phyloP scores from a whole-genome alignment of 2,888 invertebrate species.

The Brachyptera putata region DNA sequence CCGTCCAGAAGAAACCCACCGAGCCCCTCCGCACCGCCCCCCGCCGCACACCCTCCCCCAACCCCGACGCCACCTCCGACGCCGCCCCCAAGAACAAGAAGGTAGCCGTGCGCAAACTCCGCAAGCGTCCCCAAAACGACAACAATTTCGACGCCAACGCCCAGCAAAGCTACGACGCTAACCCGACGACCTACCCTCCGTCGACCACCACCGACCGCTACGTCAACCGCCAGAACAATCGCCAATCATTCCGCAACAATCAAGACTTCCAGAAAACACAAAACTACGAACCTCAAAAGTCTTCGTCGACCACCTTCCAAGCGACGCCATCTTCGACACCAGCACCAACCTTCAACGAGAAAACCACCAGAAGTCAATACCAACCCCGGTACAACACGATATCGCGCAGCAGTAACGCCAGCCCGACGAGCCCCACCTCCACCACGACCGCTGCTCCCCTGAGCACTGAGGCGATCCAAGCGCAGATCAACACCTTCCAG shows the following conservation, averaged over 20 bases:
- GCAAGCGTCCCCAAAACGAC: slow-evolving; percentile 41
- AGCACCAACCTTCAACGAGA: background rate
- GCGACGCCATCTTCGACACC: background rate
- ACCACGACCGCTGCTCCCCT: slow-evolving; percentile 23
- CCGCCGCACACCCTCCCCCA: slow-evolving; percentile 19
- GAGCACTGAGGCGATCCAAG: slow-evolving; percentile 21
- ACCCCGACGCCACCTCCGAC: slow-evolving; percentile 20
- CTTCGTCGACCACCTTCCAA: too few species aligned
- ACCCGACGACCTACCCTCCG: slow-evolving; percentile 43
- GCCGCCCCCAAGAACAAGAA: slow-evolving; percentile 29
- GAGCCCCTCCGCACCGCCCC: slow-evolving; percentile 24
- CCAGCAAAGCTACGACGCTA: slow-evolving; percentile 46
- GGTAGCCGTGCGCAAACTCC: slow-evolving; percentile 39
- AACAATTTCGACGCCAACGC: slow-evolving; percentile 23
- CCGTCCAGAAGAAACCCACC: slow-evolving; percentile 43
- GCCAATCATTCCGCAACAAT: slow-evolving; percentile 7
- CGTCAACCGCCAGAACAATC: slow-evolving; percentile 20
- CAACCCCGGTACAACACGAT: slow-evolving; percentile 31
- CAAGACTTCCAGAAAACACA: background rate
- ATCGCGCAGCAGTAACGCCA: slow-evolving; percentile 18
- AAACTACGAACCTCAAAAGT: slow-evolving; percentile 33
- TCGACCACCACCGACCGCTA: background rate
- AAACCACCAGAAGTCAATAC: slow-evolving; percentile 28
- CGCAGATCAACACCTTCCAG: slow-evolving; percentile 18
- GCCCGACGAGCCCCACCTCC: slow-evolving; percentile 21